Percentiles rank a stretch among this genome's conserved stretches.
Conservation (phyloP, 2,113 vertebrate genomes). For the Python bivittatus region DNA sequence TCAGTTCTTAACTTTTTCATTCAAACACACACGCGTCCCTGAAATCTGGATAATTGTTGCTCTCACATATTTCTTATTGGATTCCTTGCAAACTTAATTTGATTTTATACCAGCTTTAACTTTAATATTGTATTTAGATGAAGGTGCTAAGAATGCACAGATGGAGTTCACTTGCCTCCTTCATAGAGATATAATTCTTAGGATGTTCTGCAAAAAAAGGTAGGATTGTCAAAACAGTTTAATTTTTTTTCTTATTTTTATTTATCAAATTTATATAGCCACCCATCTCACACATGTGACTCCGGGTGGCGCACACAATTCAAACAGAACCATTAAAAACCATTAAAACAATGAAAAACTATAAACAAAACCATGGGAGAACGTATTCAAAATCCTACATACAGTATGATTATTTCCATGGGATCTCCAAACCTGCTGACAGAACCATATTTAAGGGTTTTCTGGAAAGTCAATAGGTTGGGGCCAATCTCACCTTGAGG, state of each 20-base stretch:
- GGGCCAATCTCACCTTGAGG: background rate
- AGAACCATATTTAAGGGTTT: background rate
- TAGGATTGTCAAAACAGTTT: too few species aligned
- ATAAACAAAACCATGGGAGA: background rate
- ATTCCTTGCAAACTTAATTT: background rate
- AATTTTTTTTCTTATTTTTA: background rate
- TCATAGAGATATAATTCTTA: background rate
- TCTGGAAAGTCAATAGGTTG: background rate
- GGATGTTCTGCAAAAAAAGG: background rate
- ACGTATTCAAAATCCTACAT: background rate
- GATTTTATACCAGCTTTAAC: background rate
- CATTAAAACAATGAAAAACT: background rate
- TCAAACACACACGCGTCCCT: slow-evolving; percentile 31
- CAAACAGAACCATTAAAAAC: background rate
- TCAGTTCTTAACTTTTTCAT: slow-evolving; percentile 19
- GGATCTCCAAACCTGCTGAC: background rate
- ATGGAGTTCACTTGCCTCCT: background rate
- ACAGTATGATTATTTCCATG: background rate
- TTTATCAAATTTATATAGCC: background rate
- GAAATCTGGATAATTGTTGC: background rate
- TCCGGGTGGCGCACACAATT: background rate
- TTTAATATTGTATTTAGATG: background rate
- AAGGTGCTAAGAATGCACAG: background rate
- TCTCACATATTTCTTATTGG: background rate
- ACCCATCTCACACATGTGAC: background rate